Evolutionary conservation across 2,113 vertebrate genomes (phyloP).

Genomic region (Elachura formosa): DNA sequence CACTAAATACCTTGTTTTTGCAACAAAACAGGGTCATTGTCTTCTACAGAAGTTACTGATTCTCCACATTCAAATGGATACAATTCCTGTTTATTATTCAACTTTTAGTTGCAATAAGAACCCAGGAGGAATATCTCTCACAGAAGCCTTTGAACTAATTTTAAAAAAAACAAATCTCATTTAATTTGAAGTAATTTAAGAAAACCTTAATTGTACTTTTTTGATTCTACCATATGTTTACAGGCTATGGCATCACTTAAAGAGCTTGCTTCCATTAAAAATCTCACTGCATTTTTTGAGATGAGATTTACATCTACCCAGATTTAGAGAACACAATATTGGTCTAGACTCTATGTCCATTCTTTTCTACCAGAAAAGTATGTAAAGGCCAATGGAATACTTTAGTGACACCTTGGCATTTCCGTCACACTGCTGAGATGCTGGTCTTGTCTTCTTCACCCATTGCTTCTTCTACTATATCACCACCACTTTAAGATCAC

Average conservation of each 20-base stretch:
- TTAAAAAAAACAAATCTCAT: background rate
- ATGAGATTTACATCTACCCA: background rate
- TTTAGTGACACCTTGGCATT: background rate
- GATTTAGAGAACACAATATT: background rate
- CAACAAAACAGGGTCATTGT: background rate
- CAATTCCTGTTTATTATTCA: background rate
- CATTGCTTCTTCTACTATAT: rapidly evolving
- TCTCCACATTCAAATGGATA: background rate
- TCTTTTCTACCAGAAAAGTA: background rate
- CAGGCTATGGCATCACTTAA: background rate
- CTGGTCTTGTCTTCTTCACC: background rate
- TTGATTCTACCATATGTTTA: background rate
- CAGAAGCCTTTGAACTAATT: background rate
- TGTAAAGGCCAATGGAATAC: background rate
- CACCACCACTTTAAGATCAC: background rate
- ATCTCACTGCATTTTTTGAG: background rate
- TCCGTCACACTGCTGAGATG: background rate
- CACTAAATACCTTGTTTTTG: background rate
- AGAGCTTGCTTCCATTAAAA: background rate
- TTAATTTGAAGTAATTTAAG: background rate
- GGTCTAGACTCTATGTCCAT: background rate
- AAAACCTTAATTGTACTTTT: background rate
- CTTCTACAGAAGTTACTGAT: background rate
- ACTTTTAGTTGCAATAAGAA: rapidly evolving
- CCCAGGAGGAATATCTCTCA: background rate